A percentile compares a stretch with the other conserved stretches of the same genome.
Evolutionary conservation across 2,797 vertebrate genomes (phyloP).

Genomic region (Mycteria americana): DNA sequence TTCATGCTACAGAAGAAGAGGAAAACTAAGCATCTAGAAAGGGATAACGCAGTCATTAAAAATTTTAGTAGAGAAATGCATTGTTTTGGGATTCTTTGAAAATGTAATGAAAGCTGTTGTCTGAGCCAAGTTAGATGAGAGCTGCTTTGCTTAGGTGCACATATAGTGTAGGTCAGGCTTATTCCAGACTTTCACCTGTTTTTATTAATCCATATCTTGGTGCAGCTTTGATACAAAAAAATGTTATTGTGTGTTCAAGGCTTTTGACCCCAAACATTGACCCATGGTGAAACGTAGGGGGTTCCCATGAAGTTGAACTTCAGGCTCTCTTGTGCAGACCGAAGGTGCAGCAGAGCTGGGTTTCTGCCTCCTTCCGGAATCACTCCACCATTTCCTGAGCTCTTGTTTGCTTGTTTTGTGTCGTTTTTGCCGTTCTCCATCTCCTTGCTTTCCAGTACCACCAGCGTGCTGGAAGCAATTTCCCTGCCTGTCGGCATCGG

Average conservation of each 20-base stretch:
- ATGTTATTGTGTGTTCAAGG: background rate
- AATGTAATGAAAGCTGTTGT: background rate
- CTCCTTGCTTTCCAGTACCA: background rate
- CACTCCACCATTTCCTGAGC: background rate
- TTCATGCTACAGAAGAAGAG: background rate
- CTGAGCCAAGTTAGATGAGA: background rate
- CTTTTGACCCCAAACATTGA: background rate
- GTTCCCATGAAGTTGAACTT: accelerated
- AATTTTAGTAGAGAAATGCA: background rate
- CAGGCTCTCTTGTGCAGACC: accelerated
- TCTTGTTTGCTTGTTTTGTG: background rate
- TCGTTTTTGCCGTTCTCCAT: accelerated
- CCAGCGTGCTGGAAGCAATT: background rate
- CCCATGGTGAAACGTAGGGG: accelerated
- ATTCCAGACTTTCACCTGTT: background rate
- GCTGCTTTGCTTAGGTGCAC: background rate
- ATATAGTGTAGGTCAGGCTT: background rate
- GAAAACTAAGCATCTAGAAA: background rate
- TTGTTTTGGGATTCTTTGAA: background rate
- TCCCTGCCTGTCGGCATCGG: accelerated
- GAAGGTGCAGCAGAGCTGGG: background rate
- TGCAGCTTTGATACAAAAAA: background rate
- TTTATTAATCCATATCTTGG: background rate
- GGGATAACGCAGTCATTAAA: background rate
- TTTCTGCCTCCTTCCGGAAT: background rate